phyloP scores from a whole-genome alignment of 2,797 vertebrate genomes.

The Typhlichthys eigenmanni region DNA sequence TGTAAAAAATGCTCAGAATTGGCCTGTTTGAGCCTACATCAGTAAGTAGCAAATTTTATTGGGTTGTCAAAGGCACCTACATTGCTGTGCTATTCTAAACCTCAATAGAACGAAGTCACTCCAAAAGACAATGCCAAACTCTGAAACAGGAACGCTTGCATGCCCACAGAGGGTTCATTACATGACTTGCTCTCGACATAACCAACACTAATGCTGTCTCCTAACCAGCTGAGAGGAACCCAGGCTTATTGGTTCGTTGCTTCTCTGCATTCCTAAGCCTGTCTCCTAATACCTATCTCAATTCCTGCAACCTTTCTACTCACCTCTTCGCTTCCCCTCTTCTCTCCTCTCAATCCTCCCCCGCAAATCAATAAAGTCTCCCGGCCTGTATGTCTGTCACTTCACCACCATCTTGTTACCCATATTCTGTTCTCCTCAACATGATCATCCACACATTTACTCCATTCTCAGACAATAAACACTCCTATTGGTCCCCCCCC shows the following conservation, averaged over 20 bases:
- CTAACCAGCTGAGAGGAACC: slow-evolving; percentile 41
- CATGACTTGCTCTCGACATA: slow-evolving; percentile 29
- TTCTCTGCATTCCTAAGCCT: background rate
- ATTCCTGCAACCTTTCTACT: background rate
- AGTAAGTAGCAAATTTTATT: too few relatives aligned
- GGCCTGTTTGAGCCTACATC: too few relatives aligned
- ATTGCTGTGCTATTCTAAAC: too few relatives aligned
- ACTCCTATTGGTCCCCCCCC: slow-evolving; percentile 22
- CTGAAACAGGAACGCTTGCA: background rate
- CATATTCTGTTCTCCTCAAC: background rate
- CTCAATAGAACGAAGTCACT: background rate
- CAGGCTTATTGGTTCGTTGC: background rate
- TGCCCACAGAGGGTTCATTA: slow-evolving; percentile 21
- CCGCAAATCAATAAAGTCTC: too few relatives aligned
- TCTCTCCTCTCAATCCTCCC: background rate
- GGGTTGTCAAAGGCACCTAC: too few relatives aligned
- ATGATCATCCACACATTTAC: slow-evolving; percentile 6
- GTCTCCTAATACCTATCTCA: background rate
- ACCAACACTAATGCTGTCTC: slow-evolving; percentile 26
- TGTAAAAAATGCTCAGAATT: too few relatives aligned
- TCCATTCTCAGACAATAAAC: slow-evolving; percentile 44
- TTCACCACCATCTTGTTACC: too few relatives aligned
- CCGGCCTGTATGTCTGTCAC: too few relatives aligned
- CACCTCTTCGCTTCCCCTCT: background rate
- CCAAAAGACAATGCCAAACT: background rate